Percentiles rank a stretch among this genome's conserved stretches.
Evolutionary conservation across 2,888 invertebrate genomes (phyloP).

Genomic region (Lampropteryx suffumata): DNA sequence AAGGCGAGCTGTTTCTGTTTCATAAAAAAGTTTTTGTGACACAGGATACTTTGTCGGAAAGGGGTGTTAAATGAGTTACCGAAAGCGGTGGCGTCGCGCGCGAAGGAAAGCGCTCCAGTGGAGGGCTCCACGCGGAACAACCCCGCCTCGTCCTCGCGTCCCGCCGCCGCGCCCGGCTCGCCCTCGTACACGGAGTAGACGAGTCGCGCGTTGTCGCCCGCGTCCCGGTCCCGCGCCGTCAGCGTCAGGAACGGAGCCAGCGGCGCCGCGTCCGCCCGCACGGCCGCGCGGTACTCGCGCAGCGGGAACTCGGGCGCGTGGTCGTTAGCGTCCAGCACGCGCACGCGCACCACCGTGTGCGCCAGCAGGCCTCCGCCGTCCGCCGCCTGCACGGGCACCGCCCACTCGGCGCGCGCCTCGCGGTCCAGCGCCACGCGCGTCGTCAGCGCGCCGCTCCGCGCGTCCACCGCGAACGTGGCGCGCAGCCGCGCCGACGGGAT

Average conservation of each 20-base stretch:
- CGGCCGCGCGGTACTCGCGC: constrained; percentile 89
- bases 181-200: constrained; percentile 90
- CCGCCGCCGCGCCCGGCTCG: constrained; percentile 52
- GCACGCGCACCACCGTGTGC: constrained; percentile 89
- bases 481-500: constrained; percentile 89
- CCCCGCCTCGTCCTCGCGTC: constrained; percentile 83
- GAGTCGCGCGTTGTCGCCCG: constrained; percentile 87
- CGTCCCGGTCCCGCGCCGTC: constrained; percentile 89
- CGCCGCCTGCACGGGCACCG: constrained; percentile 89
- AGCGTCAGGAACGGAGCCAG: constrained; percentile 63
- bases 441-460: constrained; percentile 86
- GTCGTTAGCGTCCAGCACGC: constrained; percentile 92
- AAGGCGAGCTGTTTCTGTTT: too few species aligned
- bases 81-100: constrained; percentile 82
- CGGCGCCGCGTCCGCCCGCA: constrained; percentile 76
- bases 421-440: constrained; percentile 88
- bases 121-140: constrained; percentile 89
- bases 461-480: constrained; percentile 89
- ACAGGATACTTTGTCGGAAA: too few species aligned
- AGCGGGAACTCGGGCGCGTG: constrained; percentile 90
- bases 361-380: constrained; percentile 92
- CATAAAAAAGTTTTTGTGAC: too few species aligned
- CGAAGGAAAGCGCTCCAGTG: constrained; percentile 88
- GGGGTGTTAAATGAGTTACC: too few species aligned
- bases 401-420: constrained; percentile 83